These are phyloP conservation scores for Chlorops oryzae DNA, from an alignment of 1,140 invertebrate species.

Conservation along the genomic window DNA sequence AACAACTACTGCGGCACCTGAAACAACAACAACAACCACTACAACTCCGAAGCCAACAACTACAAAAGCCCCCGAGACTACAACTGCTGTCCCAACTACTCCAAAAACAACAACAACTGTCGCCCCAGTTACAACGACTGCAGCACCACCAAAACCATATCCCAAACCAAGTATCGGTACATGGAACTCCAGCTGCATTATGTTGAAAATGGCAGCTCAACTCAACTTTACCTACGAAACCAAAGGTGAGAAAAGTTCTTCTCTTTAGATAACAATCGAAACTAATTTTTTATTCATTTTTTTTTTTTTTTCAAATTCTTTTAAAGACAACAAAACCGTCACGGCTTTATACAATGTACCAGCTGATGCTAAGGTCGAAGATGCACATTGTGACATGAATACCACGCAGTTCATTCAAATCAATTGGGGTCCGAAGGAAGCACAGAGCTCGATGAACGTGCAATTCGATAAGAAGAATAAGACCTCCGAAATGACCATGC, in stretches of 20 bases:
- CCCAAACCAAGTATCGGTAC: constrained; percentile 50
- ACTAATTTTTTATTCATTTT: not conserved
- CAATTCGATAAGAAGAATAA: constrained; percentile 29
- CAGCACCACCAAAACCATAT: constrained; percentile 36
- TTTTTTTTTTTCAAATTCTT: constrained; percentile 1
- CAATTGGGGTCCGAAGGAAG: constrained; percentile 28
- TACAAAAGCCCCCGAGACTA: constrained; percentile 23
- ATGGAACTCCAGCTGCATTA: constrained; percentile 56
- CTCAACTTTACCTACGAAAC: constrained; percentile 55
- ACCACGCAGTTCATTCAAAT: constrained; percentile 29
- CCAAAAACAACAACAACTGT: constrained; percentile 14
- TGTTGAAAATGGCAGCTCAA: constrained; percentile 57
- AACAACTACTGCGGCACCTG: constrained; percentile 19
- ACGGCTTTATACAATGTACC: constrained; percentile 32
- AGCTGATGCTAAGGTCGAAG: constrained; percentile 24
- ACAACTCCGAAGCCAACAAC: constrained; percentile 27
- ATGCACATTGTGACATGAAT: constrained; percentile 22
- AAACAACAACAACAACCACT: constrained; percentile 9
- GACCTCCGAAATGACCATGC: constrained; percentile 19
- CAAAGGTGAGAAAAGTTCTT: constrained; percentile 28
- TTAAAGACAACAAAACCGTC: constrained; percentile 27
- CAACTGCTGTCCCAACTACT: constrained; percentile 21
- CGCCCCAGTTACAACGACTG: constrained; percentile 33
- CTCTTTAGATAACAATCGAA: not conserved
- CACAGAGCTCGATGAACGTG: constrained; percentile 23